Base-by-base conservation (phyloP, 1,140 invertebrate species). In the Subanguina moxae region DNA sequence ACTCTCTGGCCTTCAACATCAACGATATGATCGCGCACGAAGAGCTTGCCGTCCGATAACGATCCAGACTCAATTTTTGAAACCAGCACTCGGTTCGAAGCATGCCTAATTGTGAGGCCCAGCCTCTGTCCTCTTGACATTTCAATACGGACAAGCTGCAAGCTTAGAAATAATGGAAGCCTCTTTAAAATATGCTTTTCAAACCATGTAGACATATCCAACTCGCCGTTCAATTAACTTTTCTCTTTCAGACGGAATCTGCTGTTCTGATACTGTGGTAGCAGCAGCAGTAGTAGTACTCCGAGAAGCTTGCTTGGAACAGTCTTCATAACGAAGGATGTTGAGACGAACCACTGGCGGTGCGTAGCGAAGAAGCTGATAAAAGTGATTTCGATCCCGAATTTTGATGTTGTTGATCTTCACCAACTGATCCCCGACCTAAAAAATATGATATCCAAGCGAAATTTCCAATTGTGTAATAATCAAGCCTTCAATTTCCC, bases 21-120 rank as follows among this genome's bases (percentile, higher is more conserved):
- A 45, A 76, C 64, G 38, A 79, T 69, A 57, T 76, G 78, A 62
- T 79, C 77, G 15, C 78, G 78, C 30, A 80, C 62, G 17, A 38
- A 38, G 7, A 75, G 46, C 32, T 74, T 42, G 17, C 38, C 23
- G 13, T 64, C 71, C 15, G 75, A 63, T 1, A 77, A 28, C 15
- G 74, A 77, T n/a, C 71, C 75, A 19, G 58, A 5, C 32, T 75
- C 65, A 15, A 67, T 57, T 30, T 65, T 52, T 15, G 69, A 77
- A 15, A 73, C 72, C 8, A 73, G 57, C n/a, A 73, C 72, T 30
- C 72, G 68, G 28, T 75, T 81, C 59, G 78, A 71, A 64, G 62
- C 78, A 68, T 80, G 75, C 19, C 70, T 67, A 66, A 79, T 79
- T 38, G 72, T 78, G 23, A 79, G 70, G 17, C 77, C 77, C n/a